phyloP scores from a whole-genome alignment of 1,140 invertebrate genomes.

The Leguminivora glycinivorella region DNA sequence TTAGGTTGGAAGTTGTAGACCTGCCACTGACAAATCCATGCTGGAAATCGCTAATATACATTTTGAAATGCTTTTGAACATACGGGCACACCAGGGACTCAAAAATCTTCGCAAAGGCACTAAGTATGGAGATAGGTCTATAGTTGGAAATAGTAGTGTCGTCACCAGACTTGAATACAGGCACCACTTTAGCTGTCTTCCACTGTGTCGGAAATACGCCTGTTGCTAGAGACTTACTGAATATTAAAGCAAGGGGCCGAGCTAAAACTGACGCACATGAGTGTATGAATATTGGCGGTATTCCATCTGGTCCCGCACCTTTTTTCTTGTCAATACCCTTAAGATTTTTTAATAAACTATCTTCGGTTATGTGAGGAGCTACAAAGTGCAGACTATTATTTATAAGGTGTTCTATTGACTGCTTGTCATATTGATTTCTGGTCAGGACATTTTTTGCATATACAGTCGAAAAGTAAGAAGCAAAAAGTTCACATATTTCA shows the following conservation, averaged over 20 bases:
- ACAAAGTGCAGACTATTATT: background rate
- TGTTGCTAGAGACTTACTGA: conserved; percentile 27
- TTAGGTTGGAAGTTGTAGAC: background rate
- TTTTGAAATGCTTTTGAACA: background rate
- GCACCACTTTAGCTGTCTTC: conserved; percentile 30
- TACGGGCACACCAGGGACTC: background rate
- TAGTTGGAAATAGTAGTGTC: background rate
- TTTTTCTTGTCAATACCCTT: background rate
- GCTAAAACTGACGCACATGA: background rate
- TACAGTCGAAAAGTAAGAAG: background rate
- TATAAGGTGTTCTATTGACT: background rate
- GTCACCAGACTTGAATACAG: conserved; percentile 26
- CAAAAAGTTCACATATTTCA: background rate
- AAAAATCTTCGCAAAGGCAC: background rate
- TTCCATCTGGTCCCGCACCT: conserved; percentile 2
- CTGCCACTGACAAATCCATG: background rate
- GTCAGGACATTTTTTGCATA: background rate
- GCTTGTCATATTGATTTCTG: background rate
- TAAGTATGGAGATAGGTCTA: background rate
- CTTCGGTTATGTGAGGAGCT: background rate
- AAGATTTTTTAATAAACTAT: background rate
- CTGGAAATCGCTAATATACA: background rate
- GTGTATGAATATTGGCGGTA: background rate
- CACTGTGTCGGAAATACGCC: conserved; percentile 25
- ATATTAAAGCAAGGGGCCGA: conserved; percentile 27